These are phyloP conservation scores for Temnopleurus reevesii DNA, from an alignment of 53 echinoderm and acorn worm genomes.

Conservation along the genomic window DNA sequence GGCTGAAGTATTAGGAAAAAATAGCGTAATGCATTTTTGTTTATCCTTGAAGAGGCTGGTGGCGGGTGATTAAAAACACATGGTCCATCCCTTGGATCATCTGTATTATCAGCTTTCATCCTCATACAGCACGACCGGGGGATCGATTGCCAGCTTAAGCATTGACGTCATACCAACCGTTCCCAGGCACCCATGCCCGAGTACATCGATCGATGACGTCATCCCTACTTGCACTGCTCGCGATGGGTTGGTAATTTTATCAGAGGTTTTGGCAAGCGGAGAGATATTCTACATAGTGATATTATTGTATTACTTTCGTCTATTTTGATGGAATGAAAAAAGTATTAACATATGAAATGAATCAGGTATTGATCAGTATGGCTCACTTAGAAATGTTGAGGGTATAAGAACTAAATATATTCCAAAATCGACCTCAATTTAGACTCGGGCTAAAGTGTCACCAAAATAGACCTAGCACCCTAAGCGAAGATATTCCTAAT, in stretches of 20 bases:
- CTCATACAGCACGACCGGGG: conserved; percentile 11
- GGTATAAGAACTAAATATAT: too few relatives aligned
- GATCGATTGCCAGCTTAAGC: conserved; percentile 30
- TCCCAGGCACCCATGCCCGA: conserved; percentile 39
- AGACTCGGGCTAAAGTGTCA: too few relatives aligned
- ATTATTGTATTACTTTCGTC: too few relatives aligned
- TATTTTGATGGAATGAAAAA: too few relatives aligned
- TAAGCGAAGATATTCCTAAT: neutral
- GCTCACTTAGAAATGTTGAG: too few relatives aligned
- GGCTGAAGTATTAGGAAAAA: too few relatives aligned
- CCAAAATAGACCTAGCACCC: neutral
- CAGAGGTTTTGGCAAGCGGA: neutral
- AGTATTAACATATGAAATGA: too few relatives aligned
- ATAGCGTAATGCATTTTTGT: too few relatives aligned
- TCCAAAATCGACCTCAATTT: too few relatives aligned
- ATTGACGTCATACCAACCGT: conserved; percentile 43
- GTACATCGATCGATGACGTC: conserved; percentile 54
- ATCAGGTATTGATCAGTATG: too few relatives aligned
- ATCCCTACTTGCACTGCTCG: neutral
- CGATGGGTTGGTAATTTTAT: neutral
- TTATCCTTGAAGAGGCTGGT: conserved; percentile 23
- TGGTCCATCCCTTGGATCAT: conserved; percentile 31
- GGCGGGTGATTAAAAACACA: conserved; percentile 46
- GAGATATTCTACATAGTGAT: conserved; percentile 23
- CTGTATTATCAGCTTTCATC: conserved; percentile 44